Evolutionary conservation across 2,888 invertebrate species (phyloP), one percentile per base, ranked within the genome.

Genomic region (Antheraea assamensis): DNA sequence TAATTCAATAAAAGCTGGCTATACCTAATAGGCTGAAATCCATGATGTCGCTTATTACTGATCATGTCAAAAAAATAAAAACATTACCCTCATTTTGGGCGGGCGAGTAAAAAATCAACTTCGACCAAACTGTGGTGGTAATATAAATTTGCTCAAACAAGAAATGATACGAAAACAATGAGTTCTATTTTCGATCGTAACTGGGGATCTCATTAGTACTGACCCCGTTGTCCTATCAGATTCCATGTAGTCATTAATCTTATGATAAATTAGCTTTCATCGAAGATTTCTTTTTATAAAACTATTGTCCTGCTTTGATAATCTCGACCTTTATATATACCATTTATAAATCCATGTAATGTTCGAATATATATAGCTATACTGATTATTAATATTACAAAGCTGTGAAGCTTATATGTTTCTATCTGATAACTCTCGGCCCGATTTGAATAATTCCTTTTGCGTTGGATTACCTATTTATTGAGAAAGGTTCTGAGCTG

Each of bases 181-280:
- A 68, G n/a, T 21, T 35, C n/a, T 68, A 35, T 35, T 68, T 68
- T 68, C 8, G 68, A 68, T 68, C 68, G 24, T 21, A 68, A 68
- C 24, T 35, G 35, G 19, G 35, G 35, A 68, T 68, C 35, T 68
- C 68, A 68, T 68, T 68, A 68, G 68, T 68, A n/a, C 35, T 35
- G 68, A 68, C 68, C 68, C 68, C n/a, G 68, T 35, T 68, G 35
- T 35, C 68, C 68, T 31, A 35, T 68, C 68, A 13, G 68, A 68
- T 35, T 68, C 13, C 35, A 13, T 68, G 21, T 21, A 21, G n/a
- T 17, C 35, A 68, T 68, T 27, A 68, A 68, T 68, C 68, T 68
- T 68, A 35, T 68, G 68, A 68, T 68, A 35, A 35, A 68, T 68
- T 68, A 68, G 35, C 68, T 68, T 68, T 35, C 3, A n/a, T 35